phyloP scores from a whole-genome alignment of 2,888 invertebrate genomes.

The Oligia strigilis region DNA sequence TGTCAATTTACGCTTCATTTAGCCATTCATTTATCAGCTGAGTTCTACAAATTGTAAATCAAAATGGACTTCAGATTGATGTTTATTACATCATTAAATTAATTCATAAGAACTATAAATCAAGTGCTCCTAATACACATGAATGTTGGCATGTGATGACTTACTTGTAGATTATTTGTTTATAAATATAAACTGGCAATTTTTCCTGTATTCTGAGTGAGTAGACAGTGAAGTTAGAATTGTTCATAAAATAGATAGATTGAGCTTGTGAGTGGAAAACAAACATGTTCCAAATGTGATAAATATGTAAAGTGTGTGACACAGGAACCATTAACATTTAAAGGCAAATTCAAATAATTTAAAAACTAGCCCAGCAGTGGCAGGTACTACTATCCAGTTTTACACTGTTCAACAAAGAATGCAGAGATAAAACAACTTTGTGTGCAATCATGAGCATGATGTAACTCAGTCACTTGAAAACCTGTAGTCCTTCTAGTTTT shows the following conservation, averaged over 20 bases:
- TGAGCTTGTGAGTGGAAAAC: slow-evolving; percentile 28
- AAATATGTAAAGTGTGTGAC: slow-evolving; percentile 49
- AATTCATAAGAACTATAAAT: slow-evolving; percentile 61
- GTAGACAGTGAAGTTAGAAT: slow-evolving; percentile 24
- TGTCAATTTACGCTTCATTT: slow-evolving; percentile 51
- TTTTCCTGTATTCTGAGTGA: slow-evolving; percentile 46
- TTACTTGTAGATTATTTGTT: slow-evolving; percentile 56
- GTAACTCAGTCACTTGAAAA: slow-evolving; percentile 70
- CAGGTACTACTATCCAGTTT: slow-evolving; percentile 63
- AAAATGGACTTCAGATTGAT: slow-evolving; percentile 49
- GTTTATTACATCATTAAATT: slow-evolving; percentile 63
- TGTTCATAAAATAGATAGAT: slow-evolving; percentile 27
- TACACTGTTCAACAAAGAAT: slow-evolving; percentile 66
- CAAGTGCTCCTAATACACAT: slow-evolving; percentile 54
- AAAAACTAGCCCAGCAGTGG: slow-evolving; percentile 55
- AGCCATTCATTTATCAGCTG: slow-evolving; percentile 53
- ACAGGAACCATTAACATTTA: slow-evolving; percentile 57
- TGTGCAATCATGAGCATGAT: slow-evolving; percentile 71
- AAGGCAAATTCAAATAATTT: slow-evolving; percentile 50
- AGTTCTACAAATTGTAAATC: slow-evolving; percentile 59
- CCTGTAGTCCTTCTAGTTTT: slow-evolving; percentile 70
- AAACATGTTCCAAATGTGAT: slow-evolving; percentile 47
- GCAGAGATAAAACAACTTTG: slow-evolving; percentile 69
- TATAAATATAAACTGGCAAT: slow-evolving; percentile 46
- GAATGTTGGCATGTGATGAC: slow-evolving; percentile 43